Percentiles rank a stretch among this genome's conserved stretches.
Evolutionary conservation across 2,113 vertebrate species (phyloP).

Genomic region (Mormyrus lacerda): DNA sequence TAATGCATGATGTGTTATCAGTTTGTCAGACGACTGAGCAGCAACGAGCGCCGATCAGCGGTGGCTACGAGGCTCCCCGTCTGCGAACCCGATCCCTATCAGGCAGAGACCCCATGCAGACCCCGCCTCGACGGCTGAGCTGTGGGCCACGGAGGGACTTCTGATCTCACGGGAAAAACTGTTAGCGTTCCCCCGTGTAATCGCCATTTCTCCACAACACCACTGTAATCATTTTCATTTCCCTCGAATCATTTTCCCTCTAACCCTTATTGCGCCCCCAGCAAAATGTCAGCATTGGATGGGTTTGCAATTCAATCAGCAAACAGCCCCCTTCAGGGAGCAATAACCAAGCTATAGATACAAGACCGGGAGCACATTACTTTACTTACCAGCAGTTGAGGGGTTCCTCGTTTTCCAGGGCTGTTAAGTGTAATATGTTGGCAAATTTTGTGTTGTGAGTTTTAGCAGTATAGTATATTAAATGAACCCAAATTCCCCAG

Average conservation of each 20-base stretch:
- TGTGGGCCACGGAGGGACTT: background rate
- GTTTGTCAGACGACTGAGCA: background rate
- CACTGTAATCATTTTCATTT: conserved; percentile 10
- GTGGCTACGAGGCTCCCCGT: background rate
- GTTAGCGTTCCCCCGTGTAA: background rate
- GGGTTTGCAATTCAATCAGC: conserved; percentile 10
- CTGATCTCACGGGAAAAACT: background rate
- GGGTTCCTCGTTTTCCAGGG: background rate
- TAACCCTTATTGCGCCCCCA: conserved; percentile 1
- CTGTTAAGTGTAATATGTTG: conserved; percentile 12
- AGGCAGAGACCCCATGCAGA: background rate
- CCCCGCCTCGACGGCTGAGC: background rate
- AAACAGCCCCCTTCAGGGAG: conserved; percentile 3
- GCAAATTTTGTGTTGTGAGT: background rate
- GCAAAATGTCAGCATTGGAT: conserved; percentile 4
- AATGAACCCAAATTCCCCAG: background rate
- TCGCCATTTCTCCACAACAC: background rate
- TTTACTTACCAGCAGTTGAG: background rate
- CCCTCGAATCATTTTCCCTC: conserved; percentile 4
- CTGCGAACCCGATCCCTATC: background rate
- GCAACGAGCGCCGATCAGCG: background rate
- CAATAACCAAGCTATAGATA: background rate
- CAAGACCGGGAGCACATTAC: background rate
- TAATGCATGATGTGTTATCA: background rate
- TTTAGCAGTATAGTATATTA: background rate